These are phyloP conservation scores for Aphaenogaster rudis DNA, from an alignment of 1,140 invertebrate genomes.

Conservation along the genomic window DNA sequence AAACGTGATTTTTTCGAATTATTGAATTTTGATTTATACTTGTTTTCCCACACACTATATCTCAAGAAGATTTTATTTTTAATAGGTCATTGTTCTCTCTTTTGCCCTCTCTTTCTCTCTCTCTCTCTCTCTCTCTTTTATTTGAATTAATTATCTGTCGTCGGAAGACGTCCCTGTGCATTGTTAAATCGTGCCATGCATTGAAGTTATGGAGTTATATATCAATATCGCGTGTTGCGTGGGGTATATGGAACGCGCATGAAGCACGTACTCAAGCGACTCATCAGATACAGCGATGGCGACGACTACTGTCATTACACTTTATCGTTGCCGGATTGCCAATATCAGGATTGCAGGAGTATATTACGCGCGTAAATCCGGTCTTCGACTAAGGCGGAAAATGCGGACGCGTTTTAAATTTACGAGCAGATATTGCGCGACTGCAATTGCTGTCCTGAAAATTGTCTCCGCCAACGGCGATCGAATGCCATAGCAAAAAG, in stretches of 20 bases:
- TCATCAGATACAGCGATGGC: constrained; percentile 36
- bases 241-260: constrained; percentile 21
- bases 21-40: too few relatives aligned
- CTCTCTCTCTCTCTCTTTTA: not conserved
- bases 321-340: constrained; percentile 56
- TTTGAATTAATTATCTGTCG: constrained; percentile 61
- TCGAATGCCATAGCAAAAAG: constrained; percentile 11
- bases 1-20: too few relatives aligned
- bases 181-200: constrained; percentile 43
- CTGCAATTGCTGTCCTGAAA: constrained; percentile 23
- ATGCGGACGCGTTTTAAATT: constrained; percentile 46
- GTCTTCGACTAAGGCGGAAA: constrained; percentile 14
- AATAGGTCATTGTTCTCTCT: not conserved
- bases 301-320: constrained; percentile 41
- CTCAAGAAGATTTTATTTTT: constrained; percentile 6
- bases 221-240: constrained; percentile 39
- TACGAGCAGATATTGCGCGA: constrained; percentile 39
- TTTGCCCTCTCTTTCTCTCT: not conserved
- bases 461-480: constrained; percentile 38
- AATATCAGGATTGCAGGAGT: constrained; percentile 54
- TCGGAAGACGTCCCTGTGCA: constrained; percentile 18
- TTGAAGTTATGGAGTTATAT: constrained; percentile 54
- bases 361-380: constrained; percentile 53
- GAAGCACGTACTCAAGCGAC: constrained; percentile 36
- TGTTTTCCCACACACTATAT: not conserved